Percentiles rank a stretch among this genome's conserved stretches.
phyloP scores from a whole-genome alignment of 1,140 invertebrate species.

The Euura saliciscinereae region DNA sequence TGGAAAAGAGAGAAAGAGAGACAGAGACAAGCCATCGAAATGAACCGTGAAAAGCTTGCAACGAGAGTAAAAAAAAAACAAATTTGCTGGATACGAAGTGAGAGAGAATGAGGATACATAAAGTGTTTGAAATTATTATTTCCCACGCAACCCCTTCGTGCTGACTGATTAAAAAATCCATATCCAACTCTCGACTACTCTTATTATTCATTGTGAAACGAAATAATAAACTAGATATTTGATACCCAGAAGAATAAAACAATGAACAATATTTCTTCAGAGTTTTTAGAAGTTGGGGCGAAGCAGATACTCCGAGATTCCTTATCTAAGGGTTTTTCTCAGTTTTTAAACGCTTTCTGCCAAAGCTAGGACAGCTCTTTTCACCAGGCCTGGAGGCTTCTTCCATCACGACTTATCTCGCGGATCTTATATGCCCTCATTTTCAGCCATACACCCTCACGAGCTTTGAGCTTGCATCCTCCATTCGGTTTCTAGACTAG shows the following conservation, averaged over 20 bases:
- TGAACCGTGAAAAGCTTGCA: neutral
- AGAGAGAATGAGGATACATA: neutral
- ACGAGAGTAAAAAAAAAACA: neutral
- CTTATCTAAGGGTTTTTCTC: too few species aligned
- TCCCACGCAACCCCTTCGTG: slow-evolving; percentile 3
- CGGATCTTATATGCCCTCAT: neutral
- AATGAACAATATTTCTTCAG: neutral
- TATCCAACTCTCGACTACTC: neutral
- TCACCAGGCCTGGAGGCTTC: neutral
- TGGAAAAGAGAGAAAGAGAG: neutral
- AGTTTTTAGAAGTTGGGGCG: too few species aligned
- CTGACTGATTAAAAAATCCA: neutral
- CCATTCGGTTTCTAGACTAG: neutral
- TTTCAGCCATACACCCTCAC: neutral
- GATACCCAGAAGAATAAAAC: too few species aligned
- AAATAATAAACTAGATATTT: too few species aligned
- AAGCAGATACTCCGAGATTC: too few species aligned
- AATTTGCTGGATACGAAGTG: neutral
- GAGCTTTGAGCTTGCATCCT: neutral
- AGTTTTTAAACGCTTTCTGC: neutral
- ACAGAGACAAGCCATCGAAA: neutral
- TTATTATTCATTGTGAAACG: too few species aligned
- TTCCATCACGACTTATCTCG: neutral
- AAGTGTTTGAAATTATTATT: neutral
- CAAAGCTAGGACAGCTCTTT: slow-evolving; percentile 2